phyloP scores from a whole-genome alignment of 2,113 vertebrate genomes.

The Malurus alboscapulatus region DNA sequence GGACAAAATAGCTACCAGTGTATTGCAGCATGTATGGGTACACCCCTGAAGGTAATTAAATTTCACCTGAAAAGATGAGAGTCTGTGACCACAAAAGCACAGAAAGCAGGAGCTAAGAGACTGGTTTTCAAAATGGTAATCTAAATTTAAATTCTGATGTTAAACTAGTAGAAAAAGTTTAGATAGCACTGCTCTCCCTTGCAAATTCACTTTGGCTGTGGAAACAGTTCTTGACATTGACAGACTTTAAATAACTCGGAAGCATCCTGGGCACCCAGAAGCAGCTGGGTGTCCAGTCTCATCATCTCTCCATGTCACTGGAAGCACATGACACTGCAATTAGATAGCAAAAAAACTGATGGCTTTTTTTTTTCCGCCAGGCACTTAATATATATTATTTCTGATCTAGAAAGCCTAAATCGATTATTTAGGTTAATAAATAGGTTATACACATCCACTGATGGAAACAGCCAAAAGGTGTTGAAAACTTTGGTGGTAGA shows the following conservation, averaged over 20 bases:
- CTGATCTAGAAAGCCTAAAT: neutral
- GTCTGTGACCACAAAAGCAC: neutral
- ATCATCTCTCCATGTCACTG: neutral
- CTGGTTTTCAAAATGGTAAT: neutral
- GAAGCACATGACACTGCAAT: neutral
- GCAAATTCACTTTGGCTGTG: neutral
- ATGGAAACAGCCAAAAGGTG: neutral
- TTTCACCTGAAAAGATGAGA: neutral
- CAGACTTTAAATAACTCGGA: neutral
- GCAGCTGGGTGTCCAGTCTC: accelerated
- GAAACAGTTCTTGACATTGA: neutral
- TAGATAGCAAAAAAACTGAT: neutral
- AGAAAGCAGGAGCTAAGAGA: neutral
- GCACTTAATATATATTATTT: neutral
- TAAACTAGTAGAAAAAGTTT: neutral
- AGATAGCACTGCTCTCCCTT: neutral
- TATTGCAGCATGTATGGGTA: neutral
- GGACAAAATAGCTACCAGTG: neutral
- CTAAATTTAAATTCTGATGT: neutral
- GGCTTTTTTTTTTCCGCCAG: neutral
- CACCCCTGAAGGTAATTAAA: neutral
- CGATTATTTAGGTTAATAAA: no score
- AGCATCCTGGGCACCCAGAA: neutral
- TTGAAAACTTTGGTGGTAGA: neutral
- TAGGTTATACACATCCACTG: neutral